Evolutionary conservation across 2,888 invertebrate genomes (phyloP).

Genomic region (Dasypolia templi): DNA sequence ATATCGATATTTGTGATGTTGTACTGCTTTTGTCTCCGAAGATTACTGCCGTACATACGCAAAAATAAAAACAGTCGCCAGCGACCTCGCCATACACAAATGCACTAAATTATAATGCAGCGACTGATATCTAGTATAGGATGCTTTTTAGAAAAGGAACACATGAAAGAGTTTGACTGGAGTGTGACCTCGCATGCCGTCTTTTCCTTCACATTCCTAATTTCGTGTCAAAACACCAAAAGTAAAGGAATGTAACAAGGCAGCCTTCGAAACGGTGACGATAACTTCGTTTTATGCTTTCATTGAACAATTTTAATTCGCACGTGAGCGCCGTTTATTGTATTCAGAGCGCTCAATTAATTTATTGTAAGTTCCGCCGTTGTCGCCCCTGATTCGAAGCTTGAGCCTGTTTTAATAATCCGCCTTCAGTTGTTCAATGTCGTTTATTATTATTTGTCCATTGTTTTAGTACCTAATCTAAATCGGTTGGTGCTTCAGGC

Average conservation of each 20-base stretch:
- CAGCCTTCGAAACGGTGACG: constrained; percentile 58
- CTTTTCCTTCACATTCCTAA: constrained; percentile 62
- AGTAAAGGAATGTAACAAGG: constrained; percentile 49
- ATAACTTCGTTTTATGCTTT: constrained; percentile 32
- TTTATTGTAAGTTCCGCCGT: constrained; percentile 32
- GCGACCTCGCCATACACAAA: constrained; percentile 57
- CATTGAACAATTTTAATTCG: constrained; percentile 16
- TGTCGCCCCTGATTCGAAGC: constrained; percentile 56
- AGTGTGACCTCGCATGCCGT: constrained; percentile 50
- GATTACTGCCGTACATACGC: constrained; percentile 37
- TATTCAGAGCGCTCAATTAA: constrained; percentile 40
- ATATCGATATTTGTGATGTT: constrained; percentile 44
- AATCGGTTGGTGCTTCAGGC: constrained; percentile 69
- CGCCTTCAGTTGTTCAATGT: constrained; percentile 64
- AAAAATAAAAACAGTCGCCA: constrained; percentile 28
- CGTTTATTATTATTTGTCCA: constrained; percentile 55
- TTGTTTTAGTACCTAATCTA: constrained; percentile 58
- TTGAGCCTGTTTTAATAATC: constrained; percentile 59
- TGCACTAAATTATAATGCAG: constrained; percentile 64
- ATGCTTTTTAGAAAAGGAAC: constrained; percentile 58
- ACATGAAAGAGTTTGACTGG: constrained; percentile 49
- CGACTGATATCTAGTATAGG: constrained; percentile 63
- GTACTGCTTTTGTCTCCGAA: constrained; percentile 46
- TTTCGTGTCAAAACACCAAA: constrained; percentile 40
- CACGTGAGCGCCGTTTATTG: constrained; percentile 24